A percentile compares a stretch with the other conserved stretches of the same genome.
Evolutionary conservation across 2,113 vertebrate genomes (phyloP).

Genomic region (Heterocephalus glaber): DNA sequence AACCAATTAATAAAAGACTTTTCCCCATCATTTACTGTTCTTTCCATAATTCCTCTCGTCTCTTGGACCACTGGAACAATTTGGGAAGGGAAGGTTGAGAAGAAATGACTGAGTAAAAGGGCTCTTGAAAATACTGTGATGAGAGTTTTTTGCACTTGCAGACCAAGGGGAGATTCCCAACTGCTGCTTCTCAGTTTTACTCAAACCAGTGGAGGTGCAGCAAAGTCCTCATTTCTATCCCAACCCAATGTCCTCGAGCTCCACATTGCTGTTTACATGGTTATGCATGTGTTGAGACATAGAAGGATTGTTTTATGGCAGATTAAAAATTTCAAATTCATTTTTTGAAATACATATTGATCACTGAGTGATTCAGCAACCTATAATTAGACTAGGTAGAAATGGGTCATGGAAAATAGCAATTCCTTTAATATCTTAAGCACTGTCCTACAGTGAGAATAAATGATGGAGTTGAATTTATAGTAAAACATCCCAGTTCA

Average conservation of each 20-base stretch:
- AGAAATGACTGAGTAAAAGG: neutral
- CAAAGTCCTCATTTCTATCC: neutral
- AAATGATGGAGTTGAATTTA: neutral
- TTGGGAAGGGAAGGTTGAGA: neutral
- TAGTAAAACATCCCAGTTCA: neutral
- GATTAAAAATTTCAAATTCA: neutral
- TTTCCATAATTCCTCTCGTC: neutral
- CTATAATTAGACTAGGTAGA: neutral
- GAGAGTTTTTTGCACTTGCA: too few species aligned
- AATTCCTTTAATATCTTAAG: neutral
- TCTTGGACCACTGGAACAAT: neutral
- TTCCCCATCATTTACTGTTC: neutral
- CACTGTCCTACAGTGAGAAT: neutral
- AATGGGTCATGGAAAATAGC: neutral
- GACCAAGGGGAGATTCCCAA: too few species aligned
- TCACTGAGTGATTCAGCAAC: neutral
- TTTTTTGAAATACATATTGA: neutral
- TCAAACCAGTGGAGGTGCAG: neutral
- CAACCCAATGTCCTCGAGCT: neutral
- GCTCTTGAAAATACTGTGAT: rapidly evolving
- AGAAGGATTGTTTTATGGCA: neutral
- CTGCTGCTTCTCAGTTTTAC: neutral
- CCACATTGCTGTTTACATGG: neutral
- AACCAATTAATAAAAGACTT: neutral
- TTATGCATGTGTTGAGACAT: neutral